Conservation (phyloP, 2,888 invertebrate genomes). For the Octodonta nipae region DNA sequence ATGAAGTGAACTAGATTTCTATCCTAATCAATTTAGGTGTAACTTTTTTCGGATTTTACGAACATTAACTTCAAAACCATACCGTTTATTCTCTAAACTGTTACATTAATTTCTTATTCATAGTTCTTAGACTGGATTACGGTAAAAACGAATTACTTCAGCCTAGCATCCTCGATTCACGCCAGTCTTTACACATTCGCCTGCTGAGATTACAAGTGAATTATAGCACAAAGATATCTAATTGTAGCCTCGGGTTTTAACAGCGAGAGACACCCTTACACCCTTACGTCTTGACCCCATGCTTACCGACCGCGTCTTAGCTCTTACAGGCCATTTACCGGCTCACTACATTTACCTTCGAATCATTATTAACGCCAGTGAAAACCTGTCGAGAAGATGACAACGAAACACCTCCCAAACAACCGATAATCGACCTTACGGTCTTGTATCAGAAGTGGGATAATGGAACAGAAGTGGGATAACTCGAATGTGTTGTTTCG, state of each 20-base stretch:
- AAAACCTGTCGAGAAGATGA: not conserved
- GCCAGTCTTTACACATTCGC: conserved; percentile 3
- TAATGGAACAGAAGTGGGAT: too few species aligned
- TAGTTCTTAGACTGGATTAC: too few species aligned
- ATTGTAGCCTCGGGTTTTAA: conserved; percentile 37
- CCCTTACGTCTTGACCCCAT: conserved; percentile 28
- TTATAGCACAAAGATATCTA: conserved; percentile 43
- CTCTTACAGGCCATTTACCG: conserved; percentile 36
- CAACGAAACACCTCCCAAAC: not conserved
- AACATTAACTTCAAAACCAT: too few species aligned
- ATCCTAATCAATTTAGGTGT: too few species aligned
- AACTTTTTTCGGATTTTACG: too few species aligned
- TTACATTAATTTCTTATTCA: too few species aligned
- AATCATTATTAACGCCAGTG: conserved; percentile 29
- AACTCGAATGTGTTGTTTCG: conserved; percentile 2
- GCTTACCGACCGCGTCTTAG: conserved; percentile 18
- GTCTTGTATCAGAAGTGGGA: too few species aligned
- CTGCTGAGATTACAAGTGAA: conserved; percentile 47
- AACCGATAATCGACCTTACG: not conserved
- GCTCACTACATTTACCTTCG: conserved; percentile 35
- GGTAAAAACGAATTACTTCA: too few species aligned
- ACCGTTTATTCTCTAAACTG: too few species aligned
- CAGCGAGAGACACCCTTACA: conserved; percentile 14
- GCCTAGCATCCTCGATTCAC: too few species aligned
- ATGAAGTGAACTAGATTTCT: too few species aligned